These are phyloP conservation scores for Parauchenoglanis ngamensis DNA, from an alignment of 2,797 vertebrate species.

Conservation along the genomic window DNA sequence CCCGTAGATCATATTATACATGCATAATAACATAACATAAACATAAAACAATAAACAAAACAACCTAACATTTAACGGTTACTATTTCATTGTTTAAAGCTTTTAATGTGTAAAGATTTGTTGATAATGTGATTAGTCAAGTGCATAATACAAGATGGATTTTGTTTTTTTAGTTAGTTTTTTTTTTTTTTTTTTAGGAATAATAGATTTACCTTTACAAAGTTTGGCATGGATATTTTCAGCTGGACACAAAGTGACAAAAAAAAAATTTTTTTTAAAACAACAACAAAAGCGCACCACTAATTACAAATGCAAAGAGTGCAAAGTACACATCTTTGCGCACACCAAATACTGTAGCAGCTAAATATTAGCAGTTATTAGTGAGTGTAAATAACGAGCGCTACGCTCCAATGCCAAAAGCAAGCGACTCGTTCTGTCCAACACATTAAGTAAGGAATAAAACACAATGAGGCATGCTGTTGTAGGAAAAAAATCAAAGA, in stretches of 20 bases:
- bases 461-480: neutral
- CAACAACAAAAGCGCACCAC: neutral
- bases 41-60: neutral
- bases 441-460: neutral
- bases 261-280: too few species aligned
- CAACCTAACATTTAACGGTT: too few species aligned
- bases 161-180: too few species aligned
- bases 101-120: too few species aligned
- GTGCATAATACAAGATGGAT: too few species aligned
- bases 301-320: neutral
- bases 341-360: neutral
- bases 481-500: neutral
- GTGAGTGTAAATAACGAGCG: neutral
- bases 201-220: neutral
- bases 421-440: neutral
- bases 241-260: neutral
- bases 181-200: too few species aligned
- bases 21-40: neutral
- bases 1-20: neutral
- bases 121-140: too few species aligned
- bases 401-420: neutral
- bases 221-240: neutral
- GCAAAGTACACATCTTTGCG: neutral
- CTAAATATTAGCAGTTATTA: too few species aligned
- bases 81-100: too few species aligned